Evolutionary conservation across 2,797 vertebrate genomes (phyloP).

Genomic region (Heliangelus exortis): DNA sequence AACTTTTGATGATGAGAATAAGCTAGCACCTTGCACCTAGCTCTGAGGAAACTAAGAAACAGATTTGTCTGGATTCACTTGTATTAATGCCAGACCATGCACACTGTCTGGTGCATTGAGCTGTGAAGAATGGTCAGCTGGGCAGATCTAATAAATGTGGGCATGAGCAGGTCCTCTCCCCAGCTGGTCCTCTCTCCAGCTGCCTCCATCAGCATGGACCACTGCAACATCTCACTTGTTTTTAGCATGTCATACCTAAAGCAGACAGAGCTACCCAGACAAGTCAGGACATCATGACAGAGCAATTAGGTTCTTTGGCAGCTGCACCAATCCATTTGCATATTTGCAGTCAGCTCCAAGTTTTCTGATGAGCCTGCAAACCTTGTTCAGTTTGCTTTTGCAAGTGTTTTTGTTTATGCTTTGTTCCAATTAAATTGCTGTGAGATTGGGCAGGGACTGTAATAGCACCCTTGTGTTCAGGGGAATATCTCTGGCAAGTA

Average conservation of each 20-base stretch:
- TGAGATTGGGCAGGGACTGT: slow-evolving; percentile 8
- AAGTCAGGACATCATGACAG: background rate
- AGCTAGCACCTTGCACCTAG: background rate
- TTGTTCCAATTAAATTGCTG: slow-evolving; percentile 21
- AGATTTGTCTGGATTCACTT: background rate
- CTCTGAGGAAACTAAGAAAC: background rate
- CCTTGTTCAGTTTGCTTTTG: slow-evolving; percentile 16
- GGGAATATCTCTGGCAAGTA: background rate
- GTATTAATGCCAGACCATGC: background rate
- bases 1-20: background rate
- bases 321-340: background rate
- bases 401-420: slow-evolving; percentile 38
- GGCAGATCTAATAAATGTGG: background rate
- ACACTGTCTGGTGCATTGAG: accelerated
- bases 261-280: background rate
- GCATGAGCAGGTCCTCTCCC: background rate
- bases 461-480: background rate
- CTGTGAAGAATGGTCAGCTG: background rate
- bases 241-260: background rate
- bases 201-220: background rate
- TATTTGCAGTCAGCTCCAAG: background rate
- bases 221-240: background rate
- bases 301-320: slow-evolving; percentile 21
- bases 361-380: slow-evolving; percentile 48
- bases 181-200: background rate